Evolutionary conservation across 2,888 invertebrate genomes (phyloP).

Genomic region (Heterodera filipjevi): DNA sequence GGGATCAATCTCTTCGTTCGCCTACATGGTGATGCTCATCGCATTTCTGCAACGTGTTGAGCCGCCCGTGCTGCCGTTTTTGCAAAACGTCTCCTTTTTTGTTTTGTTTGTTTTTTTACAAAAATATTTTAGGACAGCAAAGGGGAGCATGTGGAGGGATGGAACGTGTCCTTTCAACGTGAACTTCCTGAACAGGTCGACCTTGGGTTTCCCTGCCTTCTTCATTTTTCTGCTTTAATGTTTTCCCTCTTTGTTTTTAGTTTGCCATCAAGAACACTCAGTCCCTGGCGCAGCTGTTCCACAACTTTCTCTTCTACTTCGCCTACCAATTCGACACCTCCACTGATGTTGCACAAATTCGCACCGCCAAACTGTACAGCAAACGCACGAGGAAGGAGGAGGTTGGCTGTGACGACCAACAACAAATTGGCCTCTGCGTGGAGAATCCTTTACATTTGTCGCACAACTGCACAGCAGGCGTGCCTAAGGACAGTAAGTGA

Average conservation of each 20-base stretch:
- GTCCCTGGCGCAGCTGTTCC: conserved; percentile 31
- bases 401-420: conserved; percentile 51
- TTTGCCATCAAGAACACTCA: conserved; percentile 14
- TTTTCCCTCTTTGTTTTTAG: background rate
- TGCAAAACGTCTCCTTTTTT: conserved; percentile 67
- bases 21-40: conserved; percentile 71
- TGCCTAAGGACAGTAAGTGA: conserved; percentile 50
- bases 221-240: background rate
- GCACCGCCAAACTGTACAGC: conserved; percentile 57
- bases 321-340: conserved; percentile 10
- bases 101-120: background rate
- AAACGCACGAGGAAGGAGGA: conserved; percentile 70
- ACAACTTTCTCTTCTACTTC: conserved; percentile 28
- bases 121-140: background rate
- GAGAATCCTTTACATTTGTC: conserved; percentile 72
- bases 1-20: conserved; percentile 72
- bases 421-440: conserved; percentile 68
- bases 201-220: background rate
- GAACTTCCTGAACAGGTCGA: background rate
- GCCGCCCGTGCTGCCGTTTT: conserved; percentile 71
- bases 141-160: conserved; percentile 10
- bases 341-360: conserved; percentile 29
- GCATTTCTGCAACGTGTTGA: conserved; percentile 71
- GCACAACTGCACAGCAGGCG: conserved; percentile 71
- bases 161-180: conserved; percentile 12